A percentile compares a stretch with the other conserved stretches of the same genome.
Evolutionary conservation across 2,888 invertebrate species (phyloP).

Genomic region (Acronicta leporina): DNA sequence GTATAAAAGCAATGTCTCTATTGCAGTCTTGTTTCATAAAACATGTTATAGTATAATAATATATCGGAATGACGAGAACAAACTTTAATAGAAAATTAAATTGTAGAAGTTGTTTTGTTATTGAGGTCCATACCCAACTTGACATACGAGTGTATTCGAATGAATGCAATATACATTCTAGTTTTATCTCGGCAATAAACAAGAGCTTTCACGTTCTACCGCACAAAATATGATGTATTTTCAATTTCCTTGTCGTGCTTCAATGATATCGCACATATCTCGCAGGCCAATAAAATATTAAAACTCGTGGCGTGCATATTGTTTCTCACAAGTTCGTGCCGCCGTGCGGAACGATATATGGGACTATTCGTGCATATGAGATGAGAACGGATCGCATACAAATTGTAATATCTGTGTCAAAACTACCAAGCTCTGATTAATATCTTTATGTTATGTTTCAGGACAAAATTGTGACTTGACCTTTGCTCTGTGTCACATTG

Average conservation of each 20-base stretch:
- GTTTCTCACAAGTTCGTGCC: constrained; percentile 52
- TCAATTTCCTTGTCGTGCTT: constrained; percentile 65
- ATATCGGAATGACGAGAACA: background rate
- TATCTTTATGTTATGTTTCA: constrained; percentile 32
- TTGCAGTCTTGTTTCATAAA: background rate
- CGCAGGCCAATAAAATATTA: constrained; percentile 68
- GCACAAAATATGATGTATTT: constrained; percentile 59
- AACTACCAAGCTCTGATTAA: constrained; percentile 42
- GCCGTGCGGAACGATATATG: constrained; percentile 55
- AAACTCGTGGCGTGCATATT: constrained; percentile 67
- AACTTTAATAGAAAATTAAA: constrained; percentile 1
- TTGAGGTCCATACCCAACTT: background rate
- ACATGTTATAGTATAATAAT: constrained; percentile 3
- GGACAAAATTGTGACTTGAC: constrained; percentile 27
- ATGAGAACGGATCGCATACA: constrained; percentile 40
- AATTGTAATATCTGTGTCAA: constrained; percentile 42
- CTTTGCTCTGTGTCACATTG: constrained; percentile 11
- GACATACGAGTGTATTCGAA: constrained; percentile 27
- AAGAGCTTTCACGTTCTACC: constrained; percentile 47
- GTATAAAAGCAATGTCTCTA: background rate
- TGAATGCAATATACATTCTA: constrained; percentile 44
- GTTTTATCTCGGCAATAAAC: constrained; percentile 60
- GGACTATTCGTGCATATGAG: constrained; percentile 45
- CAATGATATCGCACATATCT: constrained; percentile 65
- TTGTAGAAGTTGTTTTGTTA: background rate